Percentiles rank a stretch among this genome's conserved stretches.
phyloP scores from a whole-genome alignment of 2,113 vertebrate genomes.

The Dromiciops gliroides region DNA sequence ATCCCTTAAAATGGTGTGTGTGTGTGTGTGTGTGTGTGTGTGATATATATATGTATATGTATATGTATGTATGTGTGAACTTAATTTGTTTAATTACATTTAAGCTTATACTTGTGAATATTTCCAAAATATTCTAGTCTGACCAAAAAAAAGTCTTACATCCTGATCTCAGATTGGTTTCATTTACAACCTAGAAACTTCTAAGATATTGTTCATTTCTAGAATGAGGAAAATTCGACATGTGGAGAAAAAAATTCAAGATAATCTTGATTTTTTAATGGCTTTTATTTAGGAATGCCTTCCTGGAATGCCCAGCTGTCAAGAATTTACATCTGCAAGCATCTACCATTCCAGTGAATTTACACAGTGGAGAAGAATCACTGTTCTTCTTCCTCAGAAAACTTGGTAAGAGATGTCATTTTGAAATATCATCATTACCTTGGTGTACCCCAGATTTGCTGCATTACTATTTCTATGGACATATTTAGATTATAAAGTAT shows the following conservation, averaged over 20 bases:
- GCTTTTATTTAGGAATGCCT: slow-evolving; percentile 91
- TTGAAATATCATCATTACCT: not conserved
- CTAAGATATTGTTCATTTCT: not conserved
- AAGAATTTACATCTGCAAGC: slow-evolving; percentile 97
- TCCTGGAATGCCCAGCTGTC: slow-evolving; percentile 98
- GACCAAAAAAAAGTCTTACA: not conserved
- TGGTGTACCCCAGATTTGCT: not conserved
- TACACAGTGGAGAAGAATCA: slow-evolving; percentile 94
- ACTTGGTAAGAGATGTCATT: slow-evolving; percentile 89
- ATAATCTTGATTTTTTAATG: slow-evolving; percentile 62
- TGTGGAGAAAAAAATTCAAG: not conserved
- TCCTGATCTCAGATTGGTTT: not conserved
- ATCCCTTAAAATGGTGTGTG: not conserved
- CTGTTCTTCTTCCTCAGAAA: slow-evolving; percentile 94
- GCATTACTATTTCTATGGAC: slow-evolving; percentile 21
- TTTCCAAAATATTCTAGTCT: slow-evolving; percentile 42
- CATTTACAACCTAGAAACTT: not conserved
- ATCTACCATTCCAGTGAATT: slow-evolving; percentile 97
- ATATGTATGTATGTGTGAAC: not conserved
- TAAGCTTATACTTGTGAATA: slow-evolving; percentile 37
- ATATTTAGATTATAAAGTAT: slow-evolving; percentile 36
- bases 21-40: not conserved
- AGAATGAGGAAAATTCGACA: not conserved
- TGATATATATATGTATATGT: not conserved
- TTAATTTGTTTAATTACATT: slow-evolving; percentile 25